Percentiles rank a stretch among this genome's conserved stretches.
Conservation (phyloP, 2,888 invertebrate species). For the Aleiodes leptofemur region DNA sequence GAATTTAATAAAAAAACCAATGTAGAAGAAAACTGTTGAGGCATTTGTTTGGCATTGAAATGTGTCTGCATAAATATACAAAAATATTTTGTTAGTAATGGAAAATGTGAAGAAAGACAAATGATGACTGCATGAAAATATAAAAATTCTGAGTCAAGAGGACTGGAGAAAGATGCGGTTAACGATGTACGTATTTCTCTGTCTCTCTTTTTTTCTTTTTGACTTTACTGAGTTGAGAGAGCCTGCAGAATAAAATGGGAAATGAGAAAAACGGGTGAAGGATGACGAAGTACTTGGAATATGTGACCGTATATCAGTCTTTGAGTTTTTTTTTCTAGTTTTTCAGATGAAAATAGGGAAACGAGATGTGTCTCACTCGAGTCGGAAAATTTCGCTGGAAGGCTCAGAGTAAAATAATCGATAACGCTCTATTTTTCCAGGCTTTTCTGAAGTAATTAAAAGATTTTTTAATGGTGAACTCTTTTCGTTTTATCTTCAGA, state of each 20-base stretch:
- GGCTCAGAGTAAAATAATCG: no score
- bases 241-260: not conserved
- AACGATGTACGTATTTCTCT: conserved; percentile 41
- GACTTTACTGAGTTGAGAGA: not conserved
- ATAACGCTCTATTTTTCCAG: no score
- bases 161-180: conserved; percentile 37
- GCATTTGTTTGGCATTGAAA: conserved; percentile 5
- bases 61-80: conserved; percentile 4
- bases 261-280: conserved; percentile 4
- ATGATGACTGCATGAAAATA: not conserved
- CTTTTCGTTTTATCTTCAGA: no score
- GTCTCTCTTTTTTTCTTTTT: conserved; percentile 12
- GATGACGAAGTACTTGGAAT: conserved; percentile 34
- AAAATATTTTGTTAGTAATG: not conserved
- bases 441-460: no score
- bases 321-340: no score
- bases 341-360: no score
- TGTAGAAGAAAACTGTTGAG: not conserved
- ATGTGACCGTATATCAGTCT: not conserved
- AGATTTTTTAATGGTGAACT: no score
- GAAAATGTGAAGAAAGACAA: not conserved
- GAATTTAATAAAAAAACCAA: conserved; percentile 17
- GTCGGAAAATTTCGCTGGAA: no score
- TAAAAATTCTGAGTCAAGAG: not conserved
- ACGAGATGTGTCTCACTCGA: no score